Conservation (phyloP, 2,888 invertebrate genomes). For the Tromatobia lineatoria region DNA sequence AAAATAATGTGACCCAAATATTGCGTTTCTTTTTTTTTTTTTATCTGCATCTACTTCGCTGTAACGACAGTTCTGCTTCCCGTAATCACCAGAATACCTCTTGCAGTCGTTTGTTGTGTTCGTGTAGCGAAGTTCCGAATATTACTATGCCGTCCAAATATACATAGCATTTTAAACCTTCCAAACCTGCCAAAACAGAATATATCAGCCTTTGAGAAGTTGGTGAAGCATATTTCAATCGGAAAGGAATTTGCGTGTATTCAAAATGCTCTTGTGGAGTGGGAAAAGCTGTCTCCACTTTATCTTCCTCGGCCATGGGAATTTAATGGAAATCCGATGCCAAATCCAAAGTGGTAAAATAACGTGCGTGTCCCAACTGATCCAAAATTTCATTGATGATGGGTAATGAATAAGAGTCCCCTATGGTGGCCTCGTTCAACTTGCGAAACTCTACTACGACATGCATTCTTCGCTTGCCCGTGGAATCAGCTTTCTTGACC, state of each 20-base stretch:
- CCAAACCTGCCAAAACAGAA: background rate
- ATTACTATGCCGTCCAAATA: background rate
- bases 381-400: too few species aligned
- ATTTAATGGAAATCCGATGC: constrained; percentile 29
- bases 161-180: background rate
- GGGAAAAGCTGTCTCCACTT: constrained; percentile 12
- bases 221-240: constrained; percentile 34
- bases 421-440: too few species aligned
- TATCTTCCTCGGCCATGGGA: background rate
- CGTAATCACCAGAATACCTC: background rate
- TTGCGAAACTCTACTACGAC: too few species aligned
- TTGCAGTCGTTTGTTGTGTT: background rate
- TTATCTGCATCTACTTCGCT: constrained; percentile 2
- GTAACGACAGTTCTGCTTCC: background rate
- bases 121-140: background rate
- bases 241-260: too few species aligned
- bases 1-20: constrained; percentile 31
- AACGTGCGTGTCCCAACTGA: constrained; percentile 60
- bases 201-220: constrained; percentile 41
- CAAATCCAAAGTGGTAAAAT: constrained; percentile 30
- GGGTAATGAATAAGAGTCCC: too few species aligned
- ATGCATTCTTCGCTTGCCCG: constrained; percentile 21
- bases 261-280: constrained; percentile 33
- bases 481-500: background rate
- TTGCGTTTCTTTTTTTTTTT: constrained; percentile 10